Percentiles rank a stretch among this genome's conserved stretches.
Evolutionary conservation across 2,113 vertebrate species (phyloP).

Genomic region (Conger conger): DNA sequence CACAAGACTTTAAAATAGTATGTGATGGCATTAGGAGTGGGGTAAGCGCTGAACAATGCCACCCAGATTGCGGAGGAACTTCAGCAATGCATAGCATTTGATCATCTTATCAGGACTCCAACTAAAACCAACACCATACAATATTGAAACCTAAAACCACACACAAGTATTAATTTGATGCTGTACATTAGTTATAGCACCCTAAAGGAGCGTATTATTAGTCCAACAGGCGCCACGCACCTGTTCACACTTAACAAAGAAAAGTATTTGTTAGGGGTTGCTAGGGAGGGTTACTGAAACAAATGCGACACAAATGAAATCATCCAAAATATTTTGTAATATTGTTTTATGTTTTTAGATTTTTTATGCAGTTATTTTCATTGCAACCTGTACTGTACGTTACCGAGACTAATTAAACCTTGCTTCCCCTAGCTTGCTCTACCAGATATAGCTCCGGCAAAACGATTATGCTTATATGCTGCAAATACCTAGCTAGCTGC

Average conservation of each 20-base stretch:
- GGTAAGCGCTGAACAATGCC: background rate
- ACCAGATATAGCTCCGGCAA: background rate
- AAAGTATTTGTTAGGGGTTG: background rate
- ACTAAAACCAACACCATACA: background rate
- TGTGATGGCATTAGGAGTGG: background rate
- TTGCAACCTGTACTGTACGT: too few species aligned
- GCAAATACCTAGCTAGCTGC: background rate
- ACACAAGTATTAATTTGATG: background rate
- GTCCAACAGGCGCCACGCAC: background rate
- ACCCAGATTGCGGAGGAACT: too few species aligned
- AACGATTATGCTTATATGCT: background rate
- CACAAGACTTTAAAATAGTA: background rate
- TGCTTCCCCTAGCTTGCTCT: background rate
- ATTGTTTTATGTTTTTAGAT: too few species aligned
- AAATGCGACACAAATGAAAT: background rate
- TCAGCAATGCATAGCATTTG: background rate
- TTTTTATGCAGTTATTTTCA: too few species aligned
- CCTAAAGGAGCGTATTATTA: background rate
- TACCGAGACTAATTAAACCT: too few species aligned
- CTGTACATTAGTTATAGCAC: background rate
- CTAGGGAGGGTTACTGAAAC: background rate
- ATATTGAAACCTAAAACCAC: background rate
- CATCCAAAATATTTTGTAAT: too few species aligned
- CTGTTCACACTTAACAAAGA: conserved; percentile 4
- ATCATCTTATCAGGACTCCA: background rate